Base-by-base conservation (phyloP, 2,888 invertebrate species). In the Ectemnius continuus region DNA sequence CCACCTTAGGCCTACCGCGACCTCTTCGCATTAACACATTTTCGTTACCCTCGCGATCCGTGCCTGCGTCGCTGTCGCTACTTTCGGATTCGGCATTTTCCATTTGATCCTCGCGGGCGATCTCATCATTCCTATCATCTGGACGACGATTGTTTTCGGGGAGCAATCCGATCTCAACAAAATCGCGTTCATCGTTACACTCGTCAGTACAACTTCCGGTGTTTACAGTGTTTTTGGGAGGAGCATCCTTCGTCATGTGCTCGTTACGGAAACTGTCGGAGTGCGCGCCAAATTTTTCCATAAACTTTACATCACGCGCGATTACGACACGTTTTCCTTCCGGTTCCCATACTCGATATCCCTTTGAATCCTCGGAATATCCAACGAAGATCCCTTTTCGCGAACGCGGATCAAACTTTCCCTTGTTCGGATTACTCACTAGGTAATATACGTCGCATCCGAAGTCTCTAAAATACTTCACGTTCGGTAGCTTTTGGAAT, bases 391-490 rank as follows among this genome's bases (percentile, higher is more conserved):
- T 46, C n/a, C 61, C 61, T 11, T 46, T 18, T 46, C 46, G 14
- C 13, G 61, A 46, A 18, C 61, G n/a, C 16, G 46, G 18, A n/a
- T 47, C 47, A 3, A 61, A 61, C 20, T 61, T 61, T 46, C 46
- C 46, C 18, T 47, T 61, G 6, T 46, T 46, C 13, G 11, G 11
- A 47, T 47, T 2, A 2, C 13, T 14, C 2, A 47, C 14, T 47
- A 47, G 14, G 47, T 13, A 47, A 2, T 47, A 47, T 47, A 14
- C 47, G 47, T 47, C 47, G 47, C 47, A 47, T 14, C 85, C 86
- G 73, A 86, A 87, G 11, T 78, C 70, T 58, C 72, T 65, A n/a
- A 86, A 47, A 61, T 85, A 75, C 8, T 68, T 20, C 2, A 86
- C 70, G 52, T 78, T 62, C 6, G 85, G 83, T 13, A 56, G 36